These are phyloP conservation scores for Limanda limanda DNA, from an alignment of 2,113 vertebrate genomes.

Conservation along the genomic window DNA sequence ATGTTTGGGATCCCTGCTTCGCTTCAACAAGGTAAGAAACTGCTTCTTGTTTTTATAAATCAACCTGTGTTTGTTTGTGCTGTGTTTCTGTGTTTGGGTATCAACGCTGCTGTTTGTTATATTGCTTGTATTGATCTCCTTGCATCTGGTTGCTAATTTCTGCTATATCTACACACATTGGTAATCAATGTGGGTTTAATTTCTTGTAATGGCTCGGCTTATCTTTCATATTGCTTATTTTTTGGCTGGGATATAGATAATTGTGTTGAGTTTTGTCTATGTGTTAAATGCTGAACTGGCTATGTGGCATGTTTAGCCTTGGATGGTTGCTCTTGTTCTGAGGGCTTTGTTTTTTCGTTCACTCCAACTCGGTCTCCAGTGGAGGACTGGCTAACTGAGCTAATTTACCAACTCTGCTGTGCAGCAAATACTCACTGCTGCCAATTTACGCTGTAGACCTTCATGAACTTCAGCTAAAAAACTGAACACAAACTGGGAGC, in stretches of 20 bases:
- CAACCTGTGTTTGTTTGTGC: not conserved
- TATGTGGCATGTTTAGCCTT: not conserved
- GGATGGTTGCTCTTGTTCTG: not conserved
- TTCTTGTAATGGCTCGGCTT: not conserved
- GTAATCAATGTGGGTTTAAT: not conserved
- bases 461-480: conserved; percentile 2
- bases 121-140: not conserved
- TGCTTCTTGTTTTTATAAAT: not conserved
- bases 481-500: conserved; percentile 3
- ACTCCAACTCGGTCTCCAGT: not conserved
- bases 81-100: not conserved
- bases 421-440: not conserved
- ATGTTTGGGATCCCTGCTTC: not conserved
- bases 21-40: conserved; percentile 8
- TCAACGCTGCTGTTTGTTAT: not conserved
- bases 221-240: not conserved
- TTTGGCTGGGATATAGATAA: not conserved
- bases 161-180: not conserved
- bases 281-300: not conserved
- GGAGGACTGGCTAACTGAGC: not conserved
- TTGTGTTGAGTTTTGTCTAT: not conserved
- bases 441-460: not conserved
- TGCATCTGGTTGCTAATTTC: not conserved
- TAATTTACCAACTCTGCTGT: not conserved
- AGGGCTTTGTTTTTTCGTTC: not conserved